Base-by-base conservation (phyloP, 2,113 vertebrate species). In the Perca flavescens region DNA sequence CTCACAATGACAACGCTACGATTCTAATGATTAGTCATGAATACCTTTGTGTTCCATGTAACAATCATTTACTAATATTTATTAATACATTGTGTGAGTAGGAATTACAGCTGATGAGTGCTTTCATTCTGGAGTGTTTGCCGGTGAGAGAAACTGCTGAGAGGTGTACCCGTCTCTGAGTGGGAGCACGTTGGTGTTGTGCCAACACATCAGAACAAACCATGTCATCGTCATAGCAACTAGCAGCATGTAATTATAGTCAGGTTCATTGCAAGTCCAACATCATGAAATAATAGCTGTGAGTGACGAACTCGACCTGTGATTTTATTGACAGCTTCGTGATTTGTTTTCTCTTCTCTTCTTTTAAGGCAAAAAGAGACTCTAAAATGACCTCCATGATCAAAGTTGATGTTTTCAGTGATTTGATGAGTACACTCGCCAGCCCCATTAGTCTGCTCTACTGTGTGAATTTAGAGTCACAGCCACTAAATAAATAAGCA, bases 191-290 rank as follows among this genome's bases (percentile, higher is more conserved):
- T 22, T 81, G 63, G 77, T 73, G 68, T 54, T 28, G 49, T 2
- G 62, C 90, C 84, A 89, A 58, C 72, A 77, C 76, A 69, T 34
- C 79, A 84, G 64, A 87, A 84, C 46, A 83, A 85, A 84, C 80
- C 76, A 46, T 83, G 83, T 63, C 79, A 89, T 91, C 65, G 74
- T 77, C 90, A 90, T 92, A 79, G 88, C 91, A 93, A 92, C 91
- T 36, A 28, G 67, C 67, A 70, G 66, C 71, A 62, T 52, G 71
- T 31, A 76, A 80, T 83, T 36, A 76, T 67, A 82, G 74, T 78
- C 13, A 79, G 76, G 88, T 89, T 85, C 49, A 83, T 16, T 8
- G 65, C 17, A 31, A 83, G 75, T 79, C 80, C 77, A 63, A 22
- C 31, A 63, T 21, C 1, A 80, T 77, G 5, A 71, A 83, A 64